phyloP scores from a whole-genome alignment of 2,797 vertebrate genomes.

The Chanos chanos region DNA sequence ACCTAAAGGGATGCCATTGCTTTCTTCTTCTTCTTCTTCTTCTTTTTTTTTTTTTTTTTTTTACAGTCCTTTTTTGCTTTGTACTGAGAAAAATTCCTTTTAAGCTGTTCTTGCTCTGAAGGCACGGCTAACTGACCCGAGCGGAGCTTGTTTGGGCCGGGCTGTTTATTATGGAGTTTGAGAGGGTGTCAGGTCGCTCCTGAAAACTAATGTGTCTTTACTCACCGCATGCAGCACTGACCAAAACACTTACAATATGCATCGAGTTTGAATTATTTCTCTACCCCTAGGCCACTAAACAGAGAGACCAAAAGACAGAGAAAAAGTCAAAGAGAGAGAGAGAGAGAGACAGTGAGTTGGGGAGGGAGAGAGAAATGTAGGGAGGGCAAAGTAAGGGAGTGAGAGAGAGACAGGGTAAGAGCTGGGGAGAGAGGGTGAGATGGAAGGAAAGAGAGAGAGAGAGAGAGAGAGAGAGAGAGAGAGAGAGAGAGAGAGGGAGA shows the following conservation, averaged over 20 bases:
- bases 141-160: constrained; percentile 52
- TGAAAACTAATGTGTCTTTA: constrained; percentile 77
- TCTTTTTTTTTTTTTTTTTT: constrained; percentile 29
- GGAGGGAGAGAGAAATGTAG: constrained; percentile 5
- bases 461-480: constrained; percentile 37
- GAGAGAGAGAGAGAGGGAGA: constrained; percentile 32
- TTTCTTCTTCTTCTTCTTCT: constrained; percentile 47
- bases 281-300: constrained; percentile 63
- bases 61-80: constrained; percentile 42
- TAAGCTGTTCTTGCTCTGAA: constrained; percentile 65
- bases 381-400: too few relatives aligned
- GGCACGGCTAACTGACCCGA: constrained; percentile 56
- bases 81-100: constrained; percentile 66
- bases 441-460: constrained; percentile 28
- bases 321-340: too few relatives aligned
- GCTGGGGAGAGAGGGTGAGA: constrained; percentile 27
- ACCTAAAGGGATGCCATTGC: constrained; percentile 76
- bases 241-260: constrained; percentile 76
- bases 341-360: constrained; percentile 45
- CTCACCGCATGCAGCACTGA: constrained; percentile 63
- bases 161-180: constrained; percentile 73
- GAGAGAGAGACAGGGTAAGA: not conserved
- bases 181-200: constrained; percentile 73
- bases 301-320: constrained; percentile 35
- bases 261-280: constrained; percentile 78